Base-by-base conservation (phyloP, 2,888 invertebrate species). In the Calameuta filiformis region DNA sequence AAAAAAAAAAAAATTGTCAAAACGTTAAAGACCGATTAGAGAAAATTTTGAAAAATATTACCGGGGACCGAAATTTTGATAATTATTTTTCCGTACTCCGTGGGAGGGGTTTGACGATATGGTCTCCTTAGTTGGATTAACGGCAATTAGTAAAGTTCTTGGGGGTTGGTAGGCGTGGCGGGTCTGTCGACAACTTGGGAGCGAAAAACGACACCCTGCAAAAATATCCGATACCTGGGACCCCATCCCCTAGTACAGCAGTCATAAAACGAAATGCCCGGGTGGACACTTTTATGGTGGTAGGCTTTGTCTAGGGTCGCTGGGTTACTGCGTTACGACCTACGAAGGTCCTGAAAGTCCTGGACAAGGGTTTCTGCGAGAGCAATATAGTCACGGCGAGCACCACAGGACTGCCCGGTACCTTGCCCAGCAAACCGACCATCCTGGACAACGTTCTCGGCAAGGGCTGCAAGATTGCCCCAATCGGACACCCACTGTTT, bases 241-340 rank as follows among this genome's bases (percentile, higher is more conserved):
- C 12, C 35, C 9, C 74, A 23, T 33, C 33, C 80, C 80, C 81
- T 80, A 82, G 81, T 82, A 81, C 80, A 81, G 80, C 79, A 82
- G 83, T 79, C 87, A 85, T 89, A 89, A 89, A 89, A 85, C 86
- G 87, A 78, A 81, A 84, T 81, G 84, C 79, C 78, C 79, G 84
- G 84, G 83, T 84, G 87, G 87, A 89, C 88, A 90, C 86, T 89
- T 90, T 90, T 90, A 90, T 88, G 88, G 83, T 85, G 82, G 83
- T 83, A 79, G 81, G 86, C 86, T 87, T 89, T 88, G 87, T 89
- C 81, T 85, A 87, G 82, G 80, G 79, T 79, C 80, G 81, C 80
- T 77, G 81, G 77, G 80, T 73, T 77, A 78, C 76, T 37, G 71
- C 74, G 79, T 83, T 81, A 80, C 76, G 78, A 76, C 82, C 76